These are phyloP conservation scores for Lysandra bellargus DNA, from an alignment of 2,888 invertebrate species.

Conservation along the genomic window DNA sequence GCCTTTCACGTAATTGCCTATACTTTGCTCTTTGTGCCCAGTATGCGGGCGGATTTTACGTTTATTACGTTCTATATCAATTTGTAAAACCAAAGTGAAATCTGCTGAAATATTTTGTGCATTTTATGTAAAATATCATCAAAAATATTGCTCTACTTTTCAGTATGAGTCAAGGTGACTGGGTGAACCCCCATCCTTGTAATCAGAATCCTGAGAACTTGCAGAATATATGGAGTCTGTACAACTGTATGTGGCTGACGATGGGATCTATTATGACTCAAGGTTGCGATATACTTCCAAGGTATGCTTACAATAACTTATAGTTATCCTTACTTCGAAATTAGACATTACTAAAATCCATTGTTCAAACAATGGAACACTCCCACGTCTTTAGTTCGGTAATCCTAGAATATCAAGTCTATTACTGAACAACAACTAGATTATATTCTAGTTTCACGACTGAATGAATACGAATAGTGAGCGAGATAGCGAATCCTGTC, in stretches of 20 bases:
- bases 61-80: not conserved
- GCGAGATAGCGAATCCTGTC: not conserved
- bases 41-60: not conserved
- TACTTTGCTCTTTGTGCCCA: not conserved
- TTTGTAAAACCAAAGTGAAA: not conserved
- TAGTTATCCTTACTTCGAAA: not conserved
- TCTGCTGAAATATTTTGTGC: not conserved
- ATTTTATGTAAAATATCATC: not conserved
- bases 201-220: slow-evolving; percentile 90
- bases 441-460: slow-evolving; percentile 1
- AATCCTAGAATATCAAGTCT: not conserved
- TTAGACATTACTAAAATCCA: too few species aligned
- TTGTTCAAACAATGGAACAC: not conserved
- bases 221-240: slow-evolving; percentile 92
- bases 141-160: slow-evolving; percentile 41
- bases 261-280: slow-evolving; percentile 95
- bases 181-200: slow-evolving; percentile 96
- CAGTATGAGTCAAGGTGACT: slow-evolving; percentile 94
- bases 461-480: not conserved
- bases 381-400: not conserved
- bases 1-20: not conserved
- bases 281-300: slow-evolving; percentile 95
- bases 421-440: not conserved
- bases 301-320: slow-evolving; percentile 71
- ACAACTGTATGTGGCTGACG: slow-evolving; percentile 96